Percentiles rank a stretch among this genome's conserved stretches.
Conservation (phyloP, 2,113 vertebrate genomes). For the Deroptyus accipitrinus region DNA sequence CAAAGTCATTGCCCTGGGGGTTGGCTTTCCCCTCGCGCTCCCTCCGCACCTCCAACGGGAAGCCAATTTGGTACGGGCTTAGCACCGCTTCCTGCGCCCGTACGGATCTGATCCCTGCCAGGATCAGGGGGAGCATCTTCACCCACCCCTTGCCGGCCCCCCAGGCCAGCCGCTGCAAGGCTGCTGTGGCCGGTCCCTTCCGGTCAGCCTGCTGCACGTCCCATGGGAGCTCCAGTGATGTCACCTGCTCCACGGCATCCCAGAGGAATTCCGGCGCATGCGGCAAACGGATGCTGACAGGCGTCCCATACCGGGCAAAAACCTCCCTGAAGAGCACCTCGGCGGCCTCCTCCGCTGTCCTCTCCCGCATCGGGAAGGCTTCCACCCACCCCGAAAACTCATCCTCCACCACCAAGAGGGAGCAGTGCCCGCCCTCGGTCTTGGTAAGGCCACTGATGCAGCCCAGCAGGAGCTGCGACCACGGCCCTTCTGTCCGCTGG, state of each 20-base stretch:
- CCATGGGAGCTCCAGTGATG: neutral
- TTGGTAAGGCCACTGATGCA: fast-evolving
- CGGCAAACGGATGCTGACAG: fast-evolving
- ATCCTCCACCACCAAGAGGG: neutral
- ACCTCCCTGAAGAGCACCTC: fast-evolving
- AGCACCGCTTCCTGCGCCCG: fast-evolving
- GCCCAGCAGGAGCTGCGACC: neutral
- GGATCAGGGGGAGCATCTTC: neutral
- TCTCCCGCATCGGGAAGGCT: neutral
- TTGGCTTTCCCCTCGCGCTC: fast-evolving
- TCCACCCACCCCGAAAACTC: neutral
- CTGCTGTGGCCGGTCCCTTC: fast-evolving
- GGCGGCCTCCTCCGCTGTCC: fast-evolving
- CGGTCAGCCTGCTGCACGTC: fast-evolving
- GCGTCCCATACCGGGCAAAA: neutral
- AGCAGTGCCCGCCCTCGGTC: fast-evolving
- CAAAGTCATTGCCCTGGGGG: neutral
- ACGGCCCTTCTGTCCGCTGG: neutral
- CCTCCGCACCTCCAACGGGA: neutral
- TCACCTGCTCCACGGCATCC: fast-evolving
- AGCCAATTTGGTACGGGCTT: neutral
- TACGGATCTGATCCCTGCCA: fast-evolving
- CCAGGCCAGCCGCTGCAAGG: neutral
- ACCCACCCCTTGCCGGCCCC: neutral
- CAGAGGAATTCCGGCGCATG: fast-evolving